Evolutionary conservation across 2,113 vertebrate species (phyloP).

Genomic region (Festucalex cinctus): DNA sequence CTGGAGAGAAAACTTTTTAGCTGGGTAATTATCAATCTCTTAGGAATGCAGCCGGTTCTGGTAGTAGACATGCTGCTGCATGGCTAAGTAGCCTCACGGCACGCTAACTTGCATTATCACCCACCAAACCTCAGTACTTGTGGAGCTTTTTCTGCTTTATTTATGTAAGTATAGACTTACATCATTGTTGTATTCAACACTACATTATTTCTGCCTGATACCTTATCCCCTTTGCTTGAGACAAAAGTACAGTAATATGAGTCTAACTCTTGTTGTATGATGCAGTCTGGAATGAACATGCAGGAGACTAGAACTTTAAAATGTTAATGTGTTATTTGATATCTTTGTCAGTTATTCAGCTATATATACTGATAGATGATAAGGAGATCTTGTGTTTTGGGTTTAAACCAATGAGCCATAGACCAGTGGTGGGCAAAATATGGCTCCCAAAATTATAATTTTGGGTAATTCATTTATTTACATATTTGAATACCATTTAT

Average conservation of each 20-base stretch:
- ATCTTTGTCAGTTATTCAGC: not conserved
- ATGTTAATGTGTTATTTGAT: not conserved
- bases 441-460: too few relatives aligned
- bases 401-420: not conserved
- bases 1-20: slow-evolving; percentile 55
- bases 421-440: not conserved
- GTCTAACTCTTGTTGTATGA: slow-evolving; percentile 14
- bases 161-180: slow-evolving; percentile 27
- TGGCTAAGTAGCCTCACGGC: slow-evolving; percentile 40
- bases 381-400: not conserved
- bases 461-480: too few relatives aligned
- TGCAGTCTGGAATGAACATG: slow-evolving; percentile 12
- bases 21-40: slow-evolving; percentile 71
- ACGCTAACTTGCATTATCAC: slow-evolving; percentile 22
- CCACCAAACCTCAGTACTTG: slow-evolving; percentile 6
- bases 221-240: slow-evolving; percentile 31
- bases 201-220: slow-evolving; percentile 39
- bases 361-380: not conserved
- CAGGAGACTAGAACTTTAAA: slow-evolving; percentile 10
- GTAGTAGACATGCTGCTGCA: slow-evolving; percentile 69
- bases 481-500: too few relatives aligned
- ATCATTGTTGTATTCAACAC: slow-evolving; percentile 29
- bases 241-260: slow-evolving; percentile 49
- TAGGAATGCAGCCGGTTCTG: slow-evolving; percentile 67
- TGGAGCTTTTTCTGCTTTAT: slow-evolving; percentile 23